Percentiles rank a stretch among this genome's conserved stretches.
phyloP scores from a whole-genome alignment of 2,888 invertebrate species.

The Drosophila tanythrix region DNA sequence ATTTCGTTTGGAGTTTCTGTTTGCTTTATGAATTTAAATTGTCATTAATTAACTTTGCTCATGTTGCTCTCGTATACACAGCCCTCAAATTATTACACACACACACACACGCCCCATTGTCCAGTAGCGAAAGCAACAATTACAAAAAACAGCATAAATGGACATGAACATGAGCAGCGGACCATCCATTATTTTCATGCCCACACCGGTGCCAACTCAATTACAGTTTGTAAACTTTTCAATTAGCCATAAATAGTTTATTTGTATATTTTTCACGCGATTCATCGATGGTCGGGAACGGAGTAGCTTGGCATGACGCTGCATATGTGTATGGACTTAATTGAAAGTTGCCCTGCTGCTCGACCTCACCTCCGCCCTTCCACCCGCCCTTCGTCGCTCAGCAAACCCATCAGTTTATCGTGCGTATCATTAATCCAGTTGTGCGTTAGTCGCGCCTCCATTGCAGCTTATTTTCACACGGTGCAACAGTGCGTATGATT shows the following conservation, averaged over 20 bases:
- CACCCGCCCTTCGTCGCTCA: neutral
- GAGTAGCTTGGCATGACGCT: constrained; percentile 41
- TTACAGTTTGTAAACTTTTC: constrained; percentile 83
- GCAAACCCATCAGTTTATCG: constrained; percentile 9
- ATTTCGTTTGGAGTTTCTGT: constrained; percentile 62
- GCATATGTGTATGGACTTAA: constrained; percentile 59
- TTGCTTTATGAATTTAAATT: constrained; percentile 83
- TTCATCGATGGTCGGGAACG: constrained; percentile 54
- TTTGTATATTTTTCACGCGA: constrained; percentile 75
- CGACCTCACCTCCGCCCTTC: neutral
- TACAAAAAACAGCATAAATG: constrained; percentile 6
- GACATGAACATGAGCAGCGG: constrained; percentile 38
- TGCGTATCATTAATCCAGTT: constrained; percentile 67
- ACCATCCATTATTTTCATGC: constrained; percentile 61
- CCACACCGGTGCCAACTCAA: constrained; percentile 69
- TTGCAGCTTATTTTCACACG: constrained; percentile 65
- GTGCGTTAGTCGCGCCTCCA: constrained; percentile 52
- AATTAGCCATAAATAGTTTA: constrained; percentile 82
- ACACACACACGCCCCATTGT: constrained; percentile 30
- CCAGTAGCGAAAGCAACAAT: constrained; percentile 1
- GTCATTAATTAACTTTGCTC: constrained; percentile 81
- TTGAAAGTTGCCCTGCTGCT: constrained; percentile 45
- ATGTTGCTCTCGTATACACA: constrained; percentile 26
- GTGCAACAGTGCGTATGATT: constrained; percentile 79
- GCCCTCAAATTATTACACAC: constrained; percentile 65